Percentiles rank a stretch among this genome's conserved stretches.
Conservation (phyloP, 2,888 invertebrate species). For the Cinara cedri region DNA sequence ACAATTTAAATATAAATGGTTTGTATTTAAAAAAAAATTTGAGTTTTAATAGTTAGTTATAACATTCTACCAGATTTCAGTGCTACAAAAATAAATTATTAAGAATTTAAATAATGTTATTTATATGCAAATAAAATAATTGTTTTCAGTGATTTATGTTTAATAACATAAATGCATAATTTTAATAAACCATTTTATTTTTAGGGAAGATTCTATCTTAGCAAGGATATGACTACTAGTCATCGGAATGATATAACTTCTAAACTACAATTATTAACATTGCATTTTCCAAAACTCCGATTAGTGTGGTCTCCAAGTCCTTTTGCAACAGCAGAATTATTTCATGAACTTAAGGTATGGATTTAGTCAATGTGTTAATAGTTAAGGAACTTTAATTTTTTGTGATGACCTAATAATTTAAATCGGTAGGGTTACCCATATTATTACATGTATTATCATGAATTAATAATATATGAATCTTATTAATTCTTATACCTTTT, state of each 20-base stretch:
- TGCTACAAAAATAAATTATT: neutral
- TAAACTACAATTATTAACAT: conserved; percentile 87
- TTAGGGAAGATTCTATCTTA: conserved; percentile 77
- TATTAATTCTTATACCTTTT: too few species aligned
- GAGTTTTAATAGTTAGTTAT: too few species aligned
- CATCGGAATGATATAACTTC: conserved; percentile 75
- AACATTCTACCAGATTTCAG: too few species aligned
- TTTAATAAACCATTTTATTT: conserved; percentile 59
- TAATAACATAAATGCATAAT: too few species aligned
- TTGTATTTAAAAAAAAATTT: too few species aligned
- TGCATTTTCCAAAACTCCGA: conserved; percentile 91
- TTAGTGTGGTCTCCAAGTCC: conserved; percentile 97
- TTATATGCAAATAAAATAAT: neutral
- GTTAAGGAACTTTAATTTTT: neutral
- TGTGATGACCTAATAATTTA: neutral
- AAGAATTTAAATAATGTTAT: neutral
- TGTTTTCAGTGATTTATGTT: neutral
- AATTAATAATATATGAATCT: too few species aligned
- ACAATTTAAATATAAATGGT: too few species aligned
- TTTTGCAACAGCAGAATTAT: conserved; percentile 92
- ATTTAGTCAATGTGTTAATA: conserved; percentile 45
- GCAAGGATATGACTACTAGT: conserved; percentile 77
- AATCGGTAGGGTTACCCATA: neutral
- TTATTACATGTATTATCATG: too few species aligned
- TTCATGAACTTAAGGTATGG: conserved; percentile 87